Base-by-base conservation (phyloP, 2,113 vertebrate genomes). In the Macrotis lagotis region DNA sequence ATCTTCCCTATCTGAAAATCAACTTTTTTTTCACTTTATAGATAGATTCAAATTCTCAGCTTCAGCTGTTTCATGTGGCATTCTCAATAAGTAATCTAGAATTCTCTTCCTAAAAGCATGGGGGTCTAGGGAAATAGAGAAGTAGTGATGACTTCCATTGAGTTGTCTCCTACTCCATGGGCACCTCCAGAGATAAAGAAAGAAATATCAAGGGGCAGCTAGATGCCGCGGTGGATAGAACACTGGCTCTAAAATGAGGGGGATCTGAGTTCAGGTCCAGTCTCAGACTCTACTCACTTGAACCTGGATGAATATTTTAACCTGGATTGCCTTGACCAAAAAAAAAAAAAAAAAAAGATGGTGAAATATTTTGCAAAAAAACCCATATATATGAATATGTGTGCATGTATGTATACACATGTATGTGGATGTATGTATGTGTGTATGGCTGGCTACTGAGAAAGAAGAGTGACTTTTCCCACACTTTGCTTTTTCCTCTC, bases 401-500 rank as follows among this genome's bases (percentile, higher is more conserved):
- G 66, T 74, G 66, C 22, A 3, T n/a, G 66, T n/a, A 6, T 4
- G 19, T 37, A 8, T 5, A 51, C 51, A 16, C 51, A 52, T 52
- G 53, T 28, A 8, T 55, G 53, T 28, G 26, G 1, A 25, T 28
- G 53, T 8, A 44, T 52, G 51, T 55, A 26, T 55, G 9, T 31
- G 28, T 12, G 11, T 31, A 26, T 31, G 28, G n/a, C n/a, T n/a
- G 28, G 92, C 31, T 50, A 91, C 11, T 0, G 0, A 14, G 31
- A 83, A 88, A 44, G 22, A 48, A 14, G 14, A 24, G 31, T 0
- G 47, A 47, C 28, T 3, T 37, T 9, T 0, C 0, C 1, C 0
- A 11, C 19, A 0, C 50, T 0, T 6, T 16, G 26, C 31, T 10
- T 1, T 10, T 49, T 10, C 51, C 52, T 44, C 50, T 11, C 26